Conservation (phyloP, 2,888 invertebrate species). For the Philopedon plagiatum region DNA sequence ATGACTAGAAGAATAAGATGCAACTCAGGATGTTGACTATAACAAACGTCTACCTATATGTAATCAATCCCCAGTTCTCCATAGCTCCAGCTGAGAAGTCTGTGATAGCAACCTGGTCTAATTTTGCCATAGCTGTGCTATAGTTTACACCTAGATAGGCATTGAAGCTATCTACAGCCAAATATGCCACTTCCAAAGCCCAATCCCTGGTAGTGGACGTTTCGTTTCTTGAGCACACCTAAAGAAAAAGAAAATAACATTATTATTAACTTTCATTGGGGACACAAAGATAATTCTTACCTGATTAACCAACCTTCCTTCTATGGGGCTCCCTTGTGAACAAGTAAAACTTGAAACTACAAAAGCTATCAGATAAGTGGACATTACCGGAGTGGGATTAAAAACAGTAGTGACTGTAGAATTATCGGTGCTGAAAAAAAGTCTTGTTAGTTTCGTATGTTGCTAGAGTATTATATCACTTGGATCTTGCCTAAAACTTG, state of each 20-base stretch:
- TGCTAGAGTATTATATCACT: no score
- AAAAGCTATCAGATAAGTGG: conserved; percentile 89
- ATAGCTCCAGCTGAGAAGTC: conserved; percentile 90
- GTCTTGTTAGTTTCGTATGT: no score
- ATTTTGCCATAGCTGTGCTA: conserved; percentile 74
- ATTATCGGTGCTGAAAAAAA: conserved; percentile 8
- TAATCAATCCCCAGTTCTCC: conserved; percentile 94
- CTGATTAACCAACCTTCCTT: conserved; percentile 19
- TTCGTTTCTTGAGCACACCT: conserved; percentile 55
- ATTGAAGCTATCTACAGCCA: conserved; percentile 51
- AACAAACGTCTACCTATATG: conserved; percentile 86
- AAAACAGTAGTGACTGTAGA: conserved; percentile 56
- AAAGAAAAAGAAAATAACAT: background rate
- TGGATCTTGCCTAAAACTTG: no score
- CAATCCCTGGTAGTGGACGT: conserved; percentile 39
- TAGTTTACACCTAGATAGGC: conserved; percentile 55
- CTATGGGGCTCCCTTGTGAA: conserved; percentile 18
- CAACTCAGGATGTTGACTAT: no score
- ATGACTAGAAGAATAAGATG: no score
- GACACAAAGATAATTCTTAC: background rate
- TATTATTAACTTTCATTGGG: background rate
- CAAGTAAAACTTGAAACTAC: conserved; percentile 82
- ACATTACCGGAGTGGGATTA: conserved; percentile 76
- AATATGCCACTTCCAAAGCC: conserved; percentile 53
- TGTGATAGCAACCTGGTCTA: conserved; percentile 89